Percentiles rank a stretch among this genome's conserved stretches.
phyloP scores from a whole-genome alignment of 2,797 vertebrate species.

The Paratrypauchen microcephalus region DNA sequence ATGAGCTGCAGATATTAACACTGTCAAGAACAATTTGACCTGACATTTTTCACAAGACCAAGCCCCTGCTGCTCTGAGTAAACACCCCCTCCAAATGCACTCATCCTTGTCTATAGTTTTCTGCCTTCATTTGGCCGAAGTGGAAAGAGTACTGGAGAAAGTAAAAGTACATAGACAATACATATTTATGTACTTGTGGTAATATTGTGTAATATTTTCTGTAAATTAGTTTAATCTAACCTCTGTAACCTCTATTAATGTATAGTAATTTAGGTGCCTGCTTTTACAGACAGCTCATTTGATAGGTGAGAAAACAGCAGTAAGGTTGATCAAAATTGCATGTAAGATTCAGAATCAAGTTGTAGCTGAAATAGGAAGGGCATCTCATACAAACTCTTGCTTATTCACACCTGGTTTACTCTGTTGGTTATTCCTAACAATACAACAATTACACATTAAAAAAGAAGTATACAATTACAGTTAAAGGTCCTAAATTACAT shows the following conservation, averaged over 20 bases:
- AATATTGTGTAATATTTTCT: not conserved
- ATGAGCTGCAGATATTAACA: constrained; percentile 99
- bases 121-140: constrained; percentile 25
- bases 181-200: not conserved
- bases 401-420: not conserved
- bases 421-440: not conserved
- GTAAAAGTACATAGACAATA: not conserved
- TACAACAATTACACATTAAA: not conserved
- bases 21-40: constrained; percentile 99
- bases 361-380: not conserved
- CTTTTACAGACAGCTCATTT: too few species aligned
- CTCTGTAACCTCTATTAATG: not conserved
- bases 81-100: constrained; percentile 59
- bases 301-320: too few species aligned
- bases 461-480: not conserved
- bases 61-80: constrained; percentile 83
- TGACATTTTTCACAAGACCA: constrained; percentile 97
- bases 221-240: not conserved
- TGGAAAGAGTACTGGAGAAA: not conserved
- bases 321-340: too few species aligned
- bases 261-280: too few species aligned
- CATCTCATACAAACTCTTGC: not conserved
- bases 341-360: not conserved
- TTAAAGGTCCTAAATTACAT: too few species aligned
- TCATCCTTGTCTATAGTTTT: constrained; percentile 15